A percentile compares a stretch with the other conserved stretches of the same genome.
Conservation (phyloP, 2,888 invertebrate species). For the Perithous albicinctus region DNA sequence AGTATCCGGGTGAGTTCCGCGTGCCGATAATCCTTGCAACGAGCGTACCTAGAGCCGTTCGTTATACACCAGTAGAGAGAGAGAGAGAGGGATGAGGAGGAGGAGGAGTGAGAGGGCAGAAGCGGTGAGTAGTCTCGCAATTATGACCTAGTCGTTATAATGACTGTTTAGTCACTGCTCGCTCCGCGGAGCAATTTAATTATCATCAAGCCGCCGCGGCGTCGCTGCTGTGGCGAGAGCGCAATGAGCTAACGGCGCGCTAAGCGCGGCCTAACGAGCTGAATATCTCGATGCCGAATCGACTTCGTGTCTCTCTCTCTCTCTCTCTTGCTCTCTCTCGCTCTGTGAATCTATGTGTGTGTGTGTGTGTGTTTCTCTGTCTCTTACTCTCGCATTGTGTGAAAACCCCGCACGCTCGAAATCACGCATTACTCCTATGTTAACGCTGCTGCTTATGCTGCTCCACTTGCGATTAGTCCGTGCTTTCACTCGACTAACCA, state of each 20-base stretch:
- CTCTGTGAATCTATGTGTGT: too few species aligned
- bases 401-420: constrained; percentile 48
- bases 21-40: constrained; percentile 75
- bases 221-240: constrained; percentile 28
- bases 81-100: too few species aligned
- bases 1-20: constrained; percentile 40
- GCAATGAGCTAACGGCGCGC: constrained; percentile 48
- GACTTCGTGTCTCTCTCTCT: constrained; percentile 31
- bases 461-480: constrained; percentile 44
- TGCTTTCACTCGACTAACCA: constrained; percentile 46
- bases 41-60: constrained; percentile 67
- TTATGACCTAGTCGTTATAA: constrained; percentile 81
- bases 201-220: constrained; percentile 75
- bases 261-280: constrained; percentile 66
- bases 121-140: constrained; percentile 74
- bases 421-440: constrained; percentile 43
- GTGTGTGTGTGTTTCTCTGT: constrained; percentile 33
- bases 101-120: constrained; percentile 12
- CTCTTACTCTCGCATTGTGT: constrained; percentile 23
- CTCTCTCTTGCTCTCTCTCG: constrained; percentile 45
- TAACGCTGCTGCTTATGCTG: constrained; percentile 11
- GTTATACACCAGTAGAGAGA: constrained; percentile 63
- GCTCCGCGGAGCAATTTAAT: constrained; percentile 80
- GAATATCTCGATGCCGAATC: constrained; percentile 72
- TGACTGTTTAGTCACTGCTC: constrained; percentile 81